Percentiles rank a stretch among this genome's conserved stretches.
phyloP scores from a whole-genome alignment of 2,888 invertebrate species.

The Rhorus exstirpatorius region DNA sequence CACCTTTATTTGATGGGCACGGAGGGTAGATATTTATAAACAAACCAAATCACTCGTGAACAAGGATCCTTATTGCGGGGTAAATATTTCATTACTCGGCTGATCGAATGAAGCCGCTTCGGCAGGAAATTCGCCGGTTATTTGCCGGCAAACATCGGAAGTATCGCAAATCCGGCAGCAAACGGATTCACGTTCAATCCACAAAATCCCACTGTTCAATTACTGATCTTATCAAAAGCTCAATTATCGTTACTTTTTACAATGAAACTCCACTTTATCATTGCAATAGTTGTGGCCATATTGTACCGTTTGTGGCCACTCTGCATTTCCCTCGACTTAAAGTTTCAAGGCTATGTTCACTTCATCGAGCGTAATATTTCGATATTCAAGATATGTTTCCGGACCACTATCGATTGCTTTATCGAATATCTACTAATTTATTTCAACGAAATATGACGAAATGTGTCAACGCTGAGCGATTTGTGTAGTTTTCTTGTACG shows the following conservation, averaged over 20 bases:
- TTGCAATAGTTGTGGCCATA: too few relatives aligned
- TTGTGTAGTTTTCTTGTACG: too few relatives aligned
- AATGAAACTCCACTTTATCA: not conserved
- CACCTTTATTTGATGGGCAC: conserved; percentile 73
- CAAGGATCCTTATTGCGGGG: conserved; percentile 58
- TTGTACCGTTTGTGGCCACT: too few relatives aligned
- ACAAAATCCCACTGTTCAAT: not conserved
- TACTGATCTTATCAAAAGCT: not conserved
- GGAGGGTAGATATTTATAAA: conserved; percentile 75
- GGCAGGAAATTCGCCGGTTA: conserved; percentile 21
- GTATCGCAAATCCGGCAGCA: not conserved
- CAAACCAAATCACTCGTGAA: conserved; percentile 63
- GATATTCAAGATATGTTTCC: too few relatives aligned
- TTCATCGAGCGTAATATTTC: too few relatives aligned
- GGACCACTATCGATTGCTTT: too few relatives aligned
- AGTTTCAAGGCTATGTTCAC: too few relatives aligned
- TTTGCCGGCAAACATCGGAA: conserved; percentile 30
- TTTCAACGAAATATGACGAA: too few relatives aligned
- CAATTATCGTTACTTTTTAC: not conserved
- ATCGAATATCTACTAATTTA: too few relatives aligned
- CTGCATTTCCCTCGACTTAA: too few relatives aligned
- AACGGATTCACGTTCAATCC: not conserved
- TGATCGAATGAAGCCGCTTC: conserved; percentile 7
- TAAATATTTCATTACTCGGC: conserved; percentile 70
- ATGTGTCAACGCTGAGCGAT: too few relatives aligned